Evolutionary conservation across 2,888 invertebrate genomes (phyloP).

Genomic region (Melikaiella ostensackeni): DNA sequence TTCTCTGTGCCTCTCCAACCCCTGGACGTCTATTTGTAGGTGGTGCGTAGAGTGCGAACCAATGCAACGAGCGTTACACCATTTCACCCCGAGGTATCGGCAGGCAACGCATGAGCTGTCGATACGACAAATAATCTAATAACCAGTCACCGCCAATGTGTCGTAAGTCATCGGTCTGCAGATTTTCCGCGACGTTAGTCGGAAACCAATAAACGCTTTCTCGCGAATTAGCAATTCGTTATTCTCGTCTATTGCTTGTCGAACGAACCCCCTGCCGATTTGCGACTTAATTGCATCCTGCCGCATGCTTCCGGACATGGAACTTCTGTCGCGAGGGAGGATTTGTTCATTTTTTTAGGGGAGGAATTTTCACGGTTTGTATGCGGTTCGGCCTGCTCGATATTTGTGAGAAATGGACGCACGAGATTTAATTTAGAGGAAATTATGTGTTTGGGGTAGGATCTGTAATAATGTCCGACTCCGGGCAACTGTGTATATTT

Average conservation of each 20-base stretch:
- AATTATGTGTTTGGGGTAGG: background rate
- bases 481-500: no score
- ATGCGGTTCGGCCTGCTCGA: conserved; percentile 13
- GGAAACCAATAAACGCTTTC: conserved; percentile 60
- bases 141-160: conserved; percentile 75
- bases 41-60: conserved; percentile 58
- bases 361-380: conserved; percentile 1
- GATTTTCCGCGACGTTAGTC: conserved; percentile 69
- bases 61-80: conserved; percentile 37
- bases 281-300: conserved; percentile 38
- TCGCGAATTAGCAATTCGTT: conserved; percentile 37
- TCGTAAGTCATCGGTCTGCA: conserved; percentile 72
- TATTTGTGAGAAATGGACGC: conserved; percentile 24
- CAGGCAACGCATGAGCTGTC: conserved; percentile 71
- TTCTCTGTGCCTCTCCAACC: conserved; percentile 44
- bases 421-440: conserved; percentile 6
- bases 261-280: conserved; percentile 35
- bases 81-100: conserved; percentile 57
- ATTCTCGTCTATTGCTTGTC: conserved; percentile 3
- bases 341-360: conserved; percentile 21
- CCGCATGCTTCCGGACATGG: conserved; percentile 33
- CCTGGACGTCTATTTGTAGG: conserved; percentile 61
- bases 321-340: conserved; percentile 25
- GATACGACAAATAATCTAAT: conserved; percentile 77
- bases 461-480: no score